Percentiles rank a stretch among this genome's conserved stretches.
phyloP scores from a whole-genome alignment of 2,797 vertebrate genomes.

The Acrocephalus scirpaceus region DNA sequence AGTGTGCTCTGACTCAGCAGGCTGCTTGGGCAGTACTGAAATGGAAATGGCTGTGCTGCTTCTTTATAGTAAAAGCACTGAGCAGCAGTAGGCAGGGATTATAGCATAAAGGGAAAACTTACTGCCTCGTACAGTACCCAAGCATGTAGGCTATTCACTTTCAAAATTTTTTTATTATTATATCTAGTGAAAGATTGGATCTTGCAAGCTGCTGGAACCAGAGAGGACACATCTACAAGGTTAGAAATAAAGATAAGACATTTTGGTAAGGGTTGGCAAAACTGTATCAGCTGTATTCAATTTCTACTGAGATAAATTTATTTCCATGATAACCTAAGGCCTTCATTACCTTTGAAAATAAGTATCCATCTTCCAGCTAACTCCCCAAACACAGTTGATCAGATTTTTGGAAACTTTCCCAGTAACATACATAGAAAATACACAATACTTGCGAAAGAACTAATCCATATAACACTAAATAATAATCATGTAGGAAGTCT shows the following conservation, averaged over 20 bases:
- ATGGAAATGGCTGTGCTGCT: not conserved
- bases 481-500: not conserved
- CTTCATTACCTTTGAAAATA: not conserved
- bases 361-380: not conserved
- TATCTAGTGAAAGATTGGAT: not conserved
- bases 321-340: not conserved
- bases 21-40: not conserved
- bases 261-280: not conserved
- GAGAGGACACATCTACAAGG: not conserved
- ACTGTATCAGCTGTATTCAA: not conserved
- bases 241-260: not conserved
- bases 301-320: not conserved
- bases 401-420: not conserved
- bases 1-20: not conserved
- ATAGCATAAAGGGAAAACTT: not conserved
- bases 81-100: not conserved
- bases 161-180: not conserved
- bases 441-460: not conserved
- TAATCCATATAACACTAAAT: not conserved
- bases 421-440: not conserved
- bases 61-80: not conserved
- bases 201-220: not conserved
- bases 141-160: not conserved
- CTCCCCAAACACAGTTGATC: not conserved
- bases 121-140: not conserved